Percentiles rank a stretch among this genome's conserved stretches.
These are phyloP conservation scores for Leptinotarsa tumamoca DNA, from an alignment of 2,888 invertebrate genomes.

Conservation along the genomic window DNA sequence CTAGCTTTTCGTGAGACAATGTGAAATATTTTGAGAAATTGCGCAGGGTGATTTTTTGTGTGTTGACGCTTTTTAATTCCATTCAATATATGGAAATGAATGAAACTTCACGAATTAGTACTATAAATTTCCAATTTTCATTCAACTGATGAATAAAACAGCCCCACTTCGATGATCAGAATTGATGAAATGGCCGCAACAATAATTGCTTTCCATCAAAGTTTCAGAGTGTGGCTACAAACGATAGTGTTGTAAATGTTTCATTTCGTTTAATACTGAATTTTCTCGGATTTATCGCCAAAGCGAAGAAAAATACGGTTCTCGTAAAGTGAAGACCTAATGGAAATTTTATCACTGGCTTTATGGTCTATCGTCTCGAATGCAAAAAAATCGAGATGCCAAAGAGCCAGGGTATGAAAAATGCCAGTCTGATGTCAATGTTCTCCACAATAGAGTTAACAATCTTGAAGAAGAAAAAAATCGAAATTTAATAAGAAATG, in stretches of 20 bases:
- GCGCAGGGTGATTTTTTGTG: no score
- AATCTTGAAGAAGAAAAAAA: no score
- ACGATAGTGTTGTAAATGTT: constrained; percentile 19
- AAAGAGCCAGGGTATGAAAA: background rate
- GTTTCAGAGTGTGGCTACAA: background rate
- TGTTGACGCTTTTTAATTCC: no score
- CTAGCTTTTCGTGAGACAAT: no score
- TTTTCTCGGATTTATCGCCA: constrained; percentile 12
- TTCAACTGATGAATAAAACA: background rate
- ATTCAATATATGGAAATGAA: no score
- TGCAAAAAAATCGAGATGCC: constrained; percentile 9
- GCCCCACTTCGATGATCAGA: background rate
- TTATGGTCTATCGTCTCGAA: constrained; percentile 12
- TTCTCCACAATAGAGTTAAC: background rate
- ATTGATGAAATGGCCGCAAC: background rate
- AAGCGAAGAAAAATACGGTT: background rate
- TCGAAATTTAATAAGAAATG: no score
- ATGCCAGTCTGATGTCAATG: constrained; percentile 12
- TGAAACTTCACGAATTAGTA: no score
- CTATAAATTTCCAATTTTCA: background rate
- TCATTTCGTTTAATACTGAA: constrained; percentile 5
- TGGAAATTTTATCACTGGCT: constrained; percentile 15
- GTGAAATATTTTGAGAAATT: no score
- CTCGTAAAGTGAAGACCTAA: constrained; percentile 19
- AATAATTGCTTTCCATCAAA: constrained; percentile 2